Percentiles rank a stretch among this genome's conserved stretches.
These are phyloP conservation scores for Stenoptilia bipunctidactyla DNA, from an alignment of 2,888 invertebrate species.

Conservation along the genomic window DNA sequence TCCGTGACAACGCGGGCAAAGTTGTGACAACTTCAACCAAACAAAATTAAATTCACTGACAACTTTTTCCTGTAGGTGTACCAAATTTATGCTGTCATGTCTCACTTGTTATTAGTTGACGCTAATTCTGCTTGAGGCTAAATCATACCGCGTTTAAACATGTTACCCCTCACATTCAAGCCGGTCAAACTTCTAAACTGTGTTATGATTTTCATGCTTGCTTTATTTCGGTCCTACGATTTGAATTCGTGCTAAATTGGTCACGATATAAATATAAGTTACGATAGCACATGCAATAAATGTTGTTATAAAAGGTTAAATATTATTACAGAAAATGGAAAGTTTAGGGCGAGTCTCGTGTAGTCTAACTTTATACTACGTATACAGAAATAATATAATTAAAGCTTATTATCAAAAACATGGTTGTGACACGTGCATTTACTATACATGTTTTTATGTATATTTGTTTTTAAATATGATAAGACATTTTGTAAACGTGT, in stretches of 20 bases:
- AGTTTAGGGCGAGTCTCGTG: too few species aligned
- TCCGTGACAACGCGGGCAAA: constrained; percentile 19
- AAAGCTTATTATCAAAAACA: too few species aligned
- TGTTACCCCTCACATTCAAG: constrained; percentile 27
- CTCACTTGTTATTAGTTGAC: constrained; percentile 45
- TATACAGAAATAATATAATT: too few species aligned
- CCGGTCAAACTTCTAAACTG: constrained; percentile 38
- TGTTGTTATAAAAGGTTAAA: background rate
- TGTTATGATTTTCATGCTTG: constrained; percentile 27
- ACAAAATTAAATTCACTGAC: constrained; percentile 43
- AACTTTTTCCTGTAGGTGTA: constrained; percentile 50
- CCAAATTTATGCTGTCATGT: constrained; percentile 47
- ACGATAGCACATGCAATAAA: background rate
- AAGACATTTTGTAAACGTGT: too few species aligned
- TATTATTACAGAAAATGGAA: too few species aligned
- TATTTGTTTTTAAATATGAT: too few species aligned
- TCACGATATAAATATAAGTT: background rate
- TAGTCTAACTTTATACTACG: too few species aligned
- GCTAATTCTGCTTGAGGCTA: constrained; percentile 38
- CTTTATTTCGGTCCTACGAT: constrained; percentile 13
- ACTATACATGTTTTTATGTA: too few species aligned
- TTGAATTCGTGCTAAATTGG: background rate
- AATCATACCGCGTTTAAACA: constrained; percentile 44
- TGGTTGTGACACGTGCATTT: too few species aligned
- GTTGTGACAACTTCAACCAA: constrained; percentile 37